Conservation (phyloP, 2,797 vertebrate species). For the Rhabdomys pumilio region DNA sequence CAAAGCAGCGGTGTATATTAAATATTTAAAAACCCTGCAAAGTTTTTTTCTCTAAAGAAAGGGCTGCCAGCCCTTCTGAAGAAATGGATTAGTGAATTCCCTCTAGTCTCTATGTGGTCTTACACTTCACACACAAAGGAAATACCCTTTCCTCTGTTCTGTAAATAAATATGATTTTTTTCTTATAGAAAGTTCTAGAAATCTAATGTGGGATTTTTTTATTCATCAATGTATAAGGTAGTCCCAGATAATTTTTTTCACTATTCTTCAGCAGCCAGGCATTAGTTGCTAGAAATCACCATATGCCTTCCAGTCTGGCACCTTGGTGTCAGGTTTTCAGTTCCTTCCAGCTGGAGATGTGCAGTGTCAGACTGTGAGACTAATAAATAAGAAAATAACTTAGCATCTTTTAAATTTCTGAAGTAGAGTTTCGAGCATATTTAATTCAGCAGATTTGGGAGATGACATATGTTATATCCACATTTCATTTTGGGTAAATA, state of each 20-base stretch:
- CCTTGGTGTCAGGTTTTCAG: conserved; percentile 36
- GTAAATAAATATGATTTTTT: conserved; percentile 75
- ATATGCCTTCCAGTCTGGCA: conserved; percentile 74
- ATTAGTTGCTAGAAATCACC: conserved; percentile 47
- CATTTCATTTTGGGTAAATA: conserved; percentile 78
- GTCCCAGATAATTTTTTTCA: conserved; percentile 23
- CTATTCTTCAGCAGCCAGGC: conserved; percentile 37
- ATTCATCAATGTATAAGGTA: conserved; percentile 38
- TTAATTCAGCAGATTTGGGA: conserved; percentile 72
- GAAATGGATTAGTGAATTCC: conserved; percentile 73
- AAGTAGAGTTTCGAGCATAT: conserved; percentile 64
- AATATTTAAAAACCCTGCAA: conserved; percentile 80
- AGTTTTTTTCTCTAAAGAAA: conserved; percentile 67
- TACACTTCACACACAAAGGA: conserved; percentile 66
- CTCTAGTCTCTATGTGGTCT: conserved; percentile 12
- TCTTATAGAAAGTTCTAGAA: conserved; percentile 55
- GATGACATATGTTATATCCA: conserved; percentile 66
- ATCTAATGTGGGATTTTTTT: conserved; percentile 56
- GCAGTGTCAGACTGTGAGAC: conserved; percentile 53
- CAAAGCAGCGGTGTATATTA: conserved; percentile 75
- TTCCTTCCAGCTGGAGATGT: conserved; percentile 58
- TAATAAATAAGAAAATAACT: conserved; percentile 81
- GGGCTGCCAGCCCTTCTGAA: conserved; percentile 68
- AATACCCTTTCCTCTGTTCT: conserved; percentile 57
- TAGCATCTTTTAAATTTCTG: conserved; percentile 64